Conservation (phyloP, 2,888 invertebrate genomes). For the Hyposoter didymator region DNA sequence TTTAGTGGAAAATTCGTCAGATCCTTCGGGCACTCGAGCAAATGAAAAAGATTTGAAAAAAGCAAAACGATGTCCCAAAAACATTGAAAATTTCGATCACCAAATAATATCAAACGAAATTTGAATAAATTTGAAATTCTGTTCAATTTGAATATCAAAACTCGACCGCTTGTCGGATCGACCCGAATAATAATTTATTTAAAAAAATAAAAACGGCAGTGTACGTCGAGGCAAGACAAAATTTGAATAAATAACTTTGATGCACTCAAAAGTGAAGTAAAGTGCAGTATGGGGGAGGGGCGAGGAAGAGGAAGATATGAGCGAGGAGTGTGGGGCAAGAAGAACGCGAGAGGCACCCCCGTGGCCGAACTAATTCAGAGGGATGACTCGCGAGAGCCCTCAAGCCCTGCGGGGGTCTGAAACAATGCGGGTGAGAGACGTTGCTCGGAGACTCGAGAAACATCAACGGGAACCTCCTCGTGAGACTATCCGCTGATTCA, state of each 20-base stretch:
- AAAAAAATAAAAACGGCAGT: not conserved
- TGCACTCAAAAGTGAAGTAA: conserved; percentile 5
- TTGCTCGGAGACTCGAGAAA: conserved; percentile 67
- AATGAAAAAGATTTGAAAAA: not conserved
- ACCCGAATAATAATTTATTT: not conserved
- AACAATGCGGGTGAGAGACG: conserved; percentile 83
- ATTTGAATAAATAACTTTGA: not conserved
- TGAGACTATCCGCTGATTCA: conserved; percentile 74
- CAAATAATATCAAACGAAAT: not conserved
- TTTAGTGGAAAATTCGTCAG: not conserved
- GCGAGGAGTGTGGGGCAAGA: conserved; percentile 75
- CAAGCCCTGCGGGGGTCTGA: conserved; percentile 82
- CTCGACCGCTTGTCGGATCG: not conserved
- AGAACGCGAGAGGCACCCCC: conserved; percentile 83
- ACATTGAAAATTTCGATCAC: not conserved
- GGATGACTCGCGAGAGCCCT: conserved; percentile 82
- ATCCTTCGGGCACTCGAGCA: not conserved
- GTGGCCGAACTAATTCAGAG: conserved; percentile 83
- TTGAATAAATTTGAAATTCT: not conserved
- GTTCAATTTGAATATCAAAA: not conserved
- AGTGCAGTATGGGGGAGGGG: conserved; percentile 35
- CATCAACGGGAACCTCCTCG: conserved; percentile 60
- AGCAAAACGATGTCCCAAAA: too few relatives aligned
- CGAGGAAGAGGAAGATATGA: conserved; percentile 41
- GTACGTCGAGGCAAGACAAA: not conserved